A percentile compares a stretch with the other conserved stretches of the same genome.
phyloP scores from a whole-genome alignment of 64 coral and sea anemone genomes.

The Astreopora myriophthalma region DNA sequence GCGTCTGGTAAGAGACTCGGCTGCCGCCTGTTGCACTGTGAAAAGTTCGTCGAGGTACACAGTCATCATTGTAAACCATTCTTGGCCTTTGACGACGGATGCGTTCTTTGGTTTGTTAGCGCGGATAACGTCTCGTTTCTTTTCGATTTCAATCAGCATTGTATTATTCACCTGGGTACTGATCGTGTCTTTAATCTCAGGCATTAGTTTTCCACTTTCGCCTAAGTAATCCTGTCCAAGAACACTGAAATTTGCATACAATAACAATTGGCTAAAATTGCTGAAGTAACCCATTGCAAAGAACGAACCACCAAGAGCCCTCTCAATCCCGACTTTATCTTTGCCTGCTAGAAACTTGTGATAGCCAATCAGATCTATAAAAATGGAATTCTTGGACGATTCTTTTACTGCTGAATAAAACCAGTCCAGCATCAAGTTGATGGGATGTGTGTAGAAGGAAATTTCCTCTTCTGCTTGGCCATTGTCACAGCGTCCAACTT shows the following conservation, averaged over 20 bases:
- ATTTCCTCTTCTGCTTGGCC: conserved; percentile 1
- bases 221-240: conserved; percentile 40
- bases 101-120: neutral
- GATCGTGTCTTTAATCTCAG: conserved; percentile 7
- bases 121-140: conserved; percentile 28
- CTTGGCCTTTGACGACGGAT: neutral
- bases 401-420: neutral
- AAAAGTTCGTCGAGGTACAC: conserved; percentile 44
- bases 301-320: conserved; percentile 67
- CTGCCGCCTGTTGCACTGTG: conserved; percentile 45
- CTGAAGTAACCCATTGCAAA: conserved; percentile 57
- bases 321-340: conserved; percentile 54
- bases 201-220: conserved; percentile 44
- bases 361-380: conserved; percentile 43
- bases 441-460: conserved; percentile 42
- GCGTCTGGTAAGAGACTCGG: neutral
- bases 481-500: neutral
- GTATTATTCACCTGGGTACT: neutral
- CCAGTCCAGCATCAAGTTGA: conserved; percentile 27
- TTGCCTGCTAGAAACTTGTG: conserved; percentile 60
- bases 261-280: neutral
- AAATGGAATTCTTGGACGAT: neutral
- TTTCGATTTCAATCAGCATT: neutral
- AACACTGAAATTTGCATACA: conserved; percentile 55
- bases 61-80: conserved; percentile 68